Conservation (phyloP, 30 jellyfish, hydroid and myxozoan genomes). For the Chrysaora quinquecirrha region DNA sequence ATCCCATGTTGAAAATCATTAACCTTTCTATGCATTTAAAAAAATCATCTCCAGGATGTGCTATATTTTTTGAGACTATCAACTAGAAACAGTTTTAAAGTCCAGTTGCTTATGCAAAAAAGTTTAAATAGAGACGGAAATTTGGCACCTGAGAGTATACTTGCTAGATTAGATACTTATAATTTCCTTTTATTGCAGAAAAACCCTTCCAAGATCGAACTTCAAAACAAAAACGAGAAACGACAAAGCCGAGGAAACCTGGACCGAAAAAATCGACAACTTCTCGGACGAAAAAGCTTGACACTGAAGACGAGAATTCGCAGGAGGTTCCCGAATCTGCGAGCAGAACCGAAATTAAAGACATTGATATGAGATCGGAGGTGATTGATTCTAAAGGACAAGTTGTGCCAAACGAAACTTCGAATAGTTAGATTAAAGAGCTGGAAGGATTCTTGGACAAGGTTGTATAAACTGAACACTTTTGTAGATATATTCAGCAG, state of each 20-base stretch:
- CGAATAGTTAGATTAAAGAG: too few relatives aligned
- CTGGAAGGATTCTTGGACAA: too few relatives aligned
- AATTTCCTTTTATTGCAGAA: conserved; percentile 42
- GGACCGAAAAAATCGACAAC: conserved; percentile 36
- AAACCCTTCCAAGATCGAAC: conserved; percentile 37
- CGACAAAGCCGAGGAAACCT: conserved; percentile 49
- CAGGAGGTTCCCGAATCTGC: conserved; percentile 65
- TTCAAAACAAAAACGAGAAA: conserved; percentile 43
- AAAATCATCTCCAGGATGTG: not conserved
- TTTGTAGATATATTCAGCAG: too few relatives aligned
- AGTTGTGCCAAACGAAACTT: conserved; percentile 1
- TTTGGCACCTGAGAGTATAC: not conserved
- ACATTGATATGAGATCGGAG: not conserved
- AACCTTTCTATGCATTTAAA: not conserved
- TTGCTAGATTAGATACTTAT: too few relatives aligned
- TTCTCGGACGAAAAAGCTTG: conserved; percentile 29
- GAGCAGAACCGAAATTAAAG: not conserved
- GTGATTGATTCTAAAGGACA: conserved; percentile 2
- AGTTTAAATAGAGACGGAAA: too few relatives aligned
- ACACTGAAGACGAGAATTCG: conserved; percentile 55
- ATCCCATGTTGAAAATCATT: not conserved
- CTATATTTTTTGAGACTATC: not conserved
- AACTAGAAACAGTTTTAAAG: not conserved
- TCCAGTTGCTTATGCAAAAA: not conserved
- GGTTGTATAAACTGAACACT: too few relatives aligned